Evolutionary conservation across 2,797 vertebrate species (phyloP).

Genomic region (Sebastiscus albofasciatus): DNA sequence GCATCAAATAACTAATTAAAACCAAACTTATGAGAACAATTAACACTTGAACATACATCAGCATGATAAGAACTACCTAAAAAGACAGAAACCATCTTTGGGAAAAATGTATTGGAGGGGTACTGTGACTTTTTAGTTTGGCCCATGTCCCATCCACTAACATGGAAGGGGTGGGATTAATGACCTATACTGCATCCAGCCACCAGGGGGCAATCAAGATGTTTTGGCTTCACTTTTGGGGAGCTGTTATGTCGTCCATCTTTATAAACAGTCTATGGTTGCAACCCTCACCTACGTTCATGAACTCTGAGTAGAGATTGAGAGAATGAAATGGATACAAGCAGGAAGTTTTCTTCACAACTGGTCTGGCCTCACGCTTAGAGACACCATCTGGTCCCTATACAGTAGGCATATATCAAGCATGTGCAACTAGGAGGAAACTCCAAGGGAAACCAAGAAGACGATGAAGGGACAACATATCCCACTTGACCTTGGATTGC

Average conservation of each 20-base stretch:
- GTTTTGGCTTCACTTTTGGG: too few relatives aligned
- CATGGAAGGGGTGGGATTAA: too few relatives aligned
- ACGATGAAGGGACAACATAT: not conserved
- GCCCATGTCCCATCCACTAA: too few relatives aligned
- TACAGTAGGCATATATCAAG: not conserved
- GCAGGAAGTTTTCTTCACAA: not conserved
- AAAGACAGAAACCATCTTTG: too few relatives aligned
- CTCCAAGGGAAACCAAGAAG: not conserved
- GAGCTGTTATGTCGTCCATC: accelerated
- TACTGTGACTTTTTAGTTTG: too few relatives aligned
- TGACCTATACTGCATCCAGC: too few relatives aligned
- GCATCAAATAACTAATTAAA: too few relatives aligned
- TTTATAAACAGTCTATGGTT: not conserved
- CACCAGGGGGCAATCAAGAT: too few relatives aligned
- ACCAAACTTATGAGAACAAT: too few relatives aligned
- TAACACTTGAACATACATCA: too few relatives aligned
- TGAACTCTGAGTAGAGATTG: not conserved
- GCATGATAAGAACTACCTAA: too few relatives aligned
- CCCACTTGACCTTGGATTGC: not conserved
- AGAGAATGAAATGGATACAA: not conserved
- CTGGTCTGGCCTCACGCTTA: not conserved
- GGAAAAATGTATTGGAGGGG: too few relatives aligned
- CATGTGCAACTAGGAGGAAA: not conserved
- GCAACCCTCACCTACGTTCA: not conserved
- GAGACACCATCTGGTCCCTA: not conserved